Evolutionary conservation across 2,797 vertebrate genomes (phyloP), one percentile per base, ranked within the genome.

Genomic region (Tragelaphus eurycerus): DNA sequence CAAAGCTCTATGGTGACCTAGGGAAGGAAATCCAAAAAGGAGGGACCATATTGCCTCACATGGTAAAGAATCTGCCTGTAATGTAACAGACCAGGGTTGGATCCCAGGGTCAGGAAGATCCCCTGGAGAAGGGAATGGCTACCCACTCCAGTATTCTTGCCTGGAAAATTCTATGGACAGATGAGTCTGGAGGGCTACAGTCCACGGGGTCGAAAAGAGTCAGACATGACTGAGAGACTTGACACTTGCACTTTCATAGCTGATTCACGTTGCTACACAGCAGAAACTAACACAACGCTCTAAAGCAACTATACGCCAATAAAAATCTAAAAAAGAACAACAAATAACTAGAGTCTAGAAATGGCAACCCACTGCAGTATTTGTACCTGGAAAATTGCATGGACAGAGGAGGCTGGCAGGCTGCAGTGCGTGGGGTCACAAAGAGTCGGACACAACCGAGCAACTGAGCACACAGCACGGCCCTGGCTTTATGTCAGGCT

Each of bases 401-500:
- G 67, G 64, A 67, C 64, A 21, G 64, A 34, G 64, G n/a, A 67
- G 64, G 4, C 64, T 67, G n/a, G 9, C 0, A 4, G n/a, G 34
- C 67, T 23, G 5, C 67, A 21, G 67, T 23, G 19, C 5, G 0
- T 25, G 21, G 21, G 38, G 12, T 74, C 3, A 0, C 71, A 43
- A 43, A 74, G 71, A 14, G 38, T 25, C 0, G 0, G 71, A 27
- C 38, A 74, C 3, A 1, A 16, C 29, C 7, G 57, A 34, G n/a
- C 2, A 0, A 27, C 23, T 13, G 19, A 0, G 0, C 5, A 23
- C 34, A 71, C 67, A 23, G 34, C 67, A 7, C 19, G 7, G 84
- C 12, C 43, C 86, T 12, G 64, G 17, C 13, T 86, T 86, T 62
- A 67, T 48, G 14, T 46, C 79, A 89, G 87, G 19, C 27, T 16